Base-by-base conservation (phyloP, 2,888 invertebrate genomes). In the Dynastes grantii region DNA sequence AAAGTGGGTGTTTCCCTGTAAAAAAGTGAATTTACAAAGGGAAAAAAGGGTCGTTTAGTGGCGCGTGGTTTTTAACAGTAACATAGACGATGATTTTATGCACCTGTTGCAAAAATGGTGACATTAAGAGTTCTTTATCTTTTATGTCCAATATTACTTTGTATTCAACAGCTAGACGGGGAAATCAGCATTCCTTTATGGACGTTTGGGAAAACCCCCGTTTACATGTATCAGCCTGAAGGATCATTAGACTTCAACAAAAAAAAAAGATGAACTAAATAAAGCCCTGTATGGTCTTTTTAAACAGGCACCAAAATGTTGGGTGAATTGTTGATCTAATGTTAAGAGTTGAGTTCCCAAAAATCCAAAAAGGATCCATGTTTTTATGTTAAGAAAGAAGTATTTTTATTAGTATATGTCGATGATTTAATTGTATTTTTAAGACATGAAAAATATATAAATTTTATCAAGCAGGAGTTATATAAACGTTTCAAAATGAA, bases 61-160 rank as follows among this genome's bases (percentile, higher is more conserved):
- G 82, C 82, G 67, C 76, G 83, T 16, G 83, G 83, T 64, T 84
- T 81, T 80, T 22, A 79, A 70, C 83, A 83, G 61, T 0, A 16
- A 16, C 16, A 16, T 16, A 16, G 16, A 16, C 16, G 16, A 16
- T 16, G 16, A 16, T 16, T 16, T 0, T 16, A 83, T 80, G 77
- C 82, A 40, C 82, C 83, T 22, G 83, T 49, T 49, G 49, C 9
- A 6, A 49, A 81, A 80, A 83, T 83, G 81, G 67, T 64, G 9
- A 83, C 82, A 16, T 78, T 84, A 22, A 78, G 82, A 49, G 51
- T 51, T 51, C 6, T 51, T 51, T 51, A 51, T 51, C 51, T 8
- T n/a, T 51, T 13, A 51, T 51, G 51, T 83, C 45, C 58, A 81
- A 75, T 61, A 76, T 29, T 78, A 83, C 63, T 51, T 82, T n/a